These are phyloP conservation scores for Lasioglossum lativentre DNA, from an alignment of 2,888 invertebrate genomes.

Conservation along the genomic window DNA sequence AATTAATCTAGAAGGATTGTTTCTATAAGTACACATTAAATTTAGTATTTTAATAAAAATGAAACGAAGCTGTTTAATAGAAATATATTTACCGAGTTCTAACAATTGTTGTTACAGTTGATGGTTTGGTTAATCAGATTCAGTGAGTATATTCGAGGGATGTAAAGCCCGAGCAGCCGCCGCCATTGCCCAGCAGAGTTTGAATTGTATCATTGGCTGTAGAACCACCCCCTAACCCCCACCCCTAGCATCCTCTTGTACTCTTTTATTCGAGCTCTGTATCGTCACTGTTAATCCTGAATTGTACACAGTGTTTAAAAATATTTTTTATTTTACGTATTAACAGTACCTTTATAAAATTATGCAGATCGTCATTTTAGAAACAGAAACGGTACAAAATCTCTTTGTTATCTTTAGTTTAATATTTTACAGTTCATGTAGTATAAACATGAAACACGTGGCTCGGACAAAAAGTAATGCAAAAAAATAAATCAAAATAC, in stretches of 20 bases:
- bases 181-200: slow-evolving; percentile 66
- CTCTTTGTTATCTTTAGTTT: too few species aligned
- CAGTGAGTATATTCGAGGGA: slow-evolving; percentile 29
- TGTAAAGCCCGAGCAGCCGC: slow-evolving; percentile 50
- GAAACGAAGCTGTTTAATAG: background rate
- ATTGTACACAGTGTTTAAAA: background rate
- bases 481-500: background rate
- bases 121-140: slow-evolving; percentile 42
- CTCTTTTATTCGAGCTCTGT: slow-evolving; percentile 43
- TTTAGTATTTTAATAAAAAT: background rate
- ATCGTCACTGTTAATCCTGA: background rate
- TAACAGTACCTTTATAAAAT: background rate
- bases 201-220: slow-evolving; percentile 60
- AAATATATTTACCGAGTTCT: background rate
- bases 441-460: background rate
- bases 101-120: background rate
- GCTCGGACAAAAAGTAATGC: background rate
- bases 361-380: background rate
- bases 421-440: background rate
- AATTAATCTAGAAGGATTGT: background rate
- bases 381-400: background rate
- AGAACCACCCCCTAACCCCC: slow-evolving; percentile 67
- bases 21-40: background rate
- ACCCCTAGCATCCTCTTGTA: slow-evolving; percentile 55
- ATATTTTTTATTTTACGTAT: background rate